phyloP scores from a whole-genome alignment of 2,113 vertebrate genomes.

The Chloroceryle aenea region DNA sequence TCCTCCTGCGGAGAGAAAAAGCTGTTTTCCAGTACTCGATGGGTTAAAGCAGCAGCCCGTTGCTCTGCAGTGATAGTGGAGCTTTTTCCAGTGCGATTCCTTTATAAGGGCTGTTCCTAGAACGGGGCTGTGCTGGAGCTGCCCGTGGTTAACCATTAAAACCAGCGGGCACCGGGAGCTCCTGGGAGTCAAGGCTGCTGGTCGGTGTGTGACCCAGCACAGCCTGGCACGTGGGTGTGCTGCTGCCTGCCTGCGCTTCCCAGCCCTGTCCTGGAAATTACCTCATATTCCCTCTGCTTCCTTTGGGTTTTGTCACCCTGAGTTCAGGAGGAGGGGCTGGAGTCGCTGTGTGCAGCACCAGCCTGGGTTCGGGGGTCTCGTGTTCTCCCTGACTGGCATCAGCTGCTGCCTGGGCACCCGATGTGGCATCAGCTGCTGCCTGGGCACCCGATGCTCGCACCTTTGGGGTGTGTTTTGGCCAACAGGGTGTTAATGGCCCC shows the following conservation, averaged over 20 bases:
- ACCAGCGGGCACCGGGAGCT: neutral
- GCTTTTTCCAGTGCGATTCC: neutral
- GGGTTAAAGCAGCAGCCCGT: neutral
- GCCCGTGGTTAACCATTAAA: neutral
- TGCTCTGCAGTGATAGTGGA: neutral
- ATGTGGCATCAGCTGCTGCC: too few relatives aligned
- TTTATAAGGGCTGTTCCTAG: neutral
- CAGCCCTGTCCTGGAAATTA: neutral
- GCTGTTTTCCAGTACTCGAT: neutral
- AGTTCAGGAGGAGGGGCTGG: neutral
- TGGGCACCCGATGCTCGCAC: neutral
- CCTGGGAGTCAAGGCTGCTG: neutral
- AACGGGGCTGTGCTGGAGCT: neutral
- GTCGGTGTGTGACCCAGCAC: too few relatives aligned
- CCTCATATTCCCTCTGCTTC: neutral
- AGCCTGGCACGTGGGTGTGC: too few relatives aligned
- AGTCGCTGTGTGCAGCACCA: fast-evolving
- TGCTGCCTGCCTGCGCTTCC: neutral
- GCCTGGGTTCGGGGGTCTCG: neutral
- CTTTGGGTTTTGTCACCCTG: neutral
- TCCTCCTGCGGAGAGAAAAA: neutral
- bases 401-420: too few relatives aligned
- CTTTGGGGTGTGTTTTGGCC: neutral
- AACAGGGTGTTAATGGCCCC: fast-evolving
- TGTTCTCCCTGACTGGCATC: neutral